A percentile compares a stretch with the other conserved stretches of the same genome.
phyloP scores from a whole-genome alignment of 2,797 vertebrate species.

The Eupleurogrammus muticus region DNA sequence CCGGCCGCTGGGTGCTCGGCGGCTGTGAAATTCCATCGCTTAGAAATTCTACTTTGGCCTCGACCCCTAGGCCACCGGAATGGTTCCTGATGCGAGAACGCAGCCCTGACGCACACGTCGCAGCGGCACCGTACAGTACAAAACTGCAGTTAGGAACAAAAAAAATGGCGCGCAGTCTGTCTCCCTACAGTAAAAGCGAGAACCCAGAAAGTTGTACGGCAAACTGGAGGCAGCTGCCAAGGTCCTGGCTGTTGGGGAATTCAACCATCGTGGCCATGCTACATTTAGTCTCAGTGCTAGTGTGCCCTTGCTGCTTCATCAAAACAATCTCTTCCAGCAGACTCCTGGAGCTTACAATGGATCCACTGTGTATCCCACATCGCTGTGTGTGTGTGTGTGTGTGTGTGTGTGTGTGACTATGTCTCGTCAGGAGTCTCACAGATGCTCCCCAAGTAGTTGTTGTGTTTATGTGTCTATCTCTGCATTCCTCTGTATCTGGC shows the following conservation, averaged over 20 bases:
- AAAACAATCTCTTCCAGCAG: constrained; percentile 76
- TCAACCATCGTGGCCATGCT: constrained; percentile 71
- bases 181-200: constrained; percentile 63
- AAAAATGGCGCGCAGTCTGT: constrained; percentile 41
- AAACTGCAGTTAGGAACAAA: constrained; percentile 32
- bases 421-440: constrained; percentile 67
- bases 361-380: constrained; percentile 75
- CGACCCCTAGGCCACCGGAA: constrained; percentile 68
- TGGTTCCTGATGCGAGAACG: constrained; percentile 41
- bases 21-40: constrained; percentile 85
- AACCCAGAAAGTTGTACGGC: constrained; percentile 69
- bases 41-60: constrained; percentile 83
- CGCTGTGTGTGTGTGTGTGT: constrained; percentile 15
- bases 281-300: constrained; percentile 76
- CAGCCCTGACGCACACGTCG: constrained; percentile 13
- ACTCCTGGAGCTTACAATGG: constrained; percentile 74
- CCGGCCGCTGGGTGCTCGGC: constrained; percentile 67
- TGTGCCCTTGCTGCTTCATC: constrained; percentile 76
- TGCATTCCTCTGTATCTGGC: constrained; percentile 66
- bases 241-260: constrained; percentile 69
- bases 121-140: constrained; percentile 36
- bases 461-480: constrained; percentile 71
- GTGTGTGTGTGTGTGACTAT: constrained; percentile 23
- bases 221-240: constrained; percentile 71
- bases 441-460: constrained; percentile 70